Base-by-base conservation (phyloP, 37 sponge, comb jelly and placozoan genomes). In the Hexactinellida sp. region DNA sequence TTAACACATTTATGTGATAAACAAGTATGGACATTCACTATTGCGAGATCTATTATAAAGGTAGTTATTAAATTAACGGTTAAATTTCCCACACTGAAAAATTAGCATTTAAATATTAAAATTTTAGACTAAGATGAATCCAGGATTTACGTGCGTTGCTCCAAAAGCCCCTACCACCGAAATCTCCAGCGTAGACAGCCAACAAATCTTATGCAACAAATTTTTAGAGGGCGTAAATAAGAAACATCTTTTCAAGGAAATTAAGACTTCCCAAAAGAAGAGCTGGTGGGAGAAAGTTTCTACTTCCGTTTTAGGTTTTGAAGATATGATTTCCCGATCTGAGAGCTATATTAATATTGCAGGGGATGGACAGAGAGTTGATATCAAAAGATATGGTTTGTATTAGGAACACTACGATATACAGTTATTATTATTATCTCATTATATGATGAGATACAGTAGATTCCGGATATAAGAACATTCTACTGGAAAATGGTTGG, bases 11-110 rank as follows among this genome's bases (percentile, higher is more conserved):
- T 10, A 3, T 32, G 76, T 63, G 28, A 63, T 10, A 28, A 63
- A 63, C 76, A 63, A n/a, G 76, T 63, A 7, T 63, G 76, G 76
- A 63, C 76, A n/a, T n/a, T 63, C 13, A 63, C 76, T 63, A 63
- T 63, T 25, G 76, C 76, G 13, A 63, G 76, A 63, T 21, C 5
- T 7, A n/a, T 63, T 63, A 23, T 7, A 32, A 63, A 63, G 76
- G 76, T 63, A 63, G 5, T 47, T 47, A 47, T 47, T 16, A 47
- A 47, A 47, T 47, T 47, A 47, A 9, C 9, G 9, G 52, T 19
- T 19, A 47, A 47, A 16, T 16, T 47, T 9, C 16, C 52, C 9
- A 19, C 52, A 47, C 52, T 47, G 52, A 16, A 47, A 47, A 47
- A 16, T 47, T 47, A 47, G 9, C 16, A 47, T 47, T 47, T 47